Evolutionary conservation across 2,888 invertebrate genomes (phyloP).

Genomic region (Lissocephala sabroskyi): DNA sequence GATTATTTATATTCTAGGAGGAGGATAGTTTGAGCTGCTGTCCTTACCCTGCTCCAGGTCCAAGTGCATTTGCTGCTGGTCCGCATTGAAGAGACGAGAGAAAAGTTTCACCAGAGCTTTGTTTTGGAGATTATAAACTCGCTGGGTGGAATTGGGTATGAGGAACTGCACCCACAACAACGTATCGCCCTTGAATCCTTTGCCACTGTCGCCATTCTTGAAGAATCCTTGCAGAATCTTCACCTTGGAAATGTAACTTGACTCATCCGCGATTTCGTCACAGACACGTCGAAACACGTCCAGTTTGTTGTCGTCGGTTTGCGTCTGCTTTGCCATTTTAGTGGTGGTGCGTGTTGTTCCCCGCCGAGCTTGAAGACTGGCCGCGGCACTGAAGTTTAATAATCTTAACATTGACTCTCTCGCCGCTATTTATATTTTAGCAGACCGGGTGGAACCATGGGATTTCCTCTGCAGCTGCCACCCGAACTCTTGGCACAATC

Average conservation of each 20-base stretch:
- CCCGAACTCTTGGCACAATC: too few species aligned
- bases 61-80: constrained; percentile 86
- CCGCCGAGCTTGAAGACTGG: too few species aligned
- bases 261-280: constrained; percentile 82
- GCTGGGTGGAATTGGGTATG: constrained; percentile 85
- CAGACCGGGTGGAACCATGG: too few species aligned
- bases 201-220: constrained; percentile 75
- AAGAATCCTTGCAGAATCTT: constrained; percentile 80
- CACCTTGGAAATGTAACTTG: constrained; percentile 88
- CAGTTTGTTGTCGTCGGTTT: constrained; percentile 80
- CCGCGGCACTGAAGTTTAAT: background rate
- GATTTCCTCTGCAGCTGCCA: too few species aligned
- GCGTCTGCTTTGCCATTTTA: constrained; percentile 23
- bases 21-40: background rate
- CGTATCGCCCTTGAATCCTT: constrained; percentile 83
- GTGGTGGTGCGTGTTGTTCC: background rate
- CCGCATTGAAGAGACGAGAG: constrained; percentile 82
- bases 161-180: constrained; percentile 86
- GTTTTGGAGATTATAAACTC: constrained; percentile 93
- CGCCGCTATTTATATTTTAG: too few species aligned
- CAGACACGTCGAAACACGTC: constrained; percentile 85
- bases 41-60: constrained; percentile 84
- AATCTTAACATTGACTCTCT: constrained; percentile 37
- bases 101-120: constrained; percentile 93
- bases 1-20: background rate